Conservation (phyloP, 2,888 invertebrate genomes). For the Stenotaenia linearis region DNA sequence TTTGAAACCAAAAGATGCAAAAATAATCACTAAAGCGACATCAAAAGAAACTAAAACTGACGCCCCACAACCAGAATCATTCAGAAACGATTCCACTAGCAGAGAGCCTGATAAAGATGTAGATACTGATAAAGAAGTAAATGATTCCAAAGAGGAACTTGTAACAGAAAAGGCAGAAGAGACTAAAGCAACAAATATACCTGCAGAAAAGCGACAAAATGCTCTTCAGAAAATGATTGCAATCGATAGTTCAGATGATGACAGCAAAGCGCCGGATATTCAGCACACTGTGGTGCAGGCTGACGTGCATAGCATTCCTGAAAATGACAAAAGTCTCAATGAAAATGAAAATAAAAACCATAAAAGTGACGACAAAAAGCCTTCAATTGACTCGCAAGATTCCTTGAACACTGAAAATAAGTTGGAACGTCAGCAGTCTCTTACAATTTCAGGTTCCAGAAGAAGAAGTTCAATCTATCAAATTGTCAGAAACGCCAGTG, state of each 20-base stretch:
- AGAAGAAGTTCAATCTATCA: neutral
- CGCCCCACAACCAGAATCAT: neutral
- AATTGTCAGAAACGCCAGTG: neutral
- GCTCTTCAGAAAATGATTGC: neutral
- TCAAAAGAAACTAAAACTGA: neutral
- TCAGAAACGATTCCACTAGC: too few relatives aligned
- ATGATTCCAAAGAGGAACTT: neutral
- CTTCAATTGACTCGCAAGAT: neutral
- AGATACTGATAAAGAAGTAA: neutral
- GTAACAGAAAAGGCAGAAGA: neutral
- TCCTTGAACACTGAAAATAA: neutral
- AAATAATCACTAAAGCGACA: neutral
- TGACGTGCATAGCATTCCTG: neutral
- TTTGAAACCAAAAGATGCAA: slow-evolving; percentile 3
- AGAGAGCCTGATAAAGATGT: too few relatives aligned
- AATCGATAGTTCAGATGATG: slow-evolving; percentile 29
- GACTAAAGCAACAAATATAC: neutral
- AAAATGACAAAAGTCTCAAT: neutral
- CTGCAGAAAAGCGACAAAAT: neutral
- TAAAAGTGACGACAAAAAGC: neutral
- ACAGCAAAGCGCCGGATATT: neutral
- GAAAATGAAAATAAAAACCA: neutral
- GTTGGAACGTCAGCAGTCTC: neutral
- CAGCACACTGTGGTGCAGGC: neutral
- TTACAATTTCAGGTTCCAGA: neutral